Percentiles rank a stretch among this genome's conserved stretches.
Conservation (phyloP, 2,113 vertebrate genomes). For the Columbina picui region DNA sequence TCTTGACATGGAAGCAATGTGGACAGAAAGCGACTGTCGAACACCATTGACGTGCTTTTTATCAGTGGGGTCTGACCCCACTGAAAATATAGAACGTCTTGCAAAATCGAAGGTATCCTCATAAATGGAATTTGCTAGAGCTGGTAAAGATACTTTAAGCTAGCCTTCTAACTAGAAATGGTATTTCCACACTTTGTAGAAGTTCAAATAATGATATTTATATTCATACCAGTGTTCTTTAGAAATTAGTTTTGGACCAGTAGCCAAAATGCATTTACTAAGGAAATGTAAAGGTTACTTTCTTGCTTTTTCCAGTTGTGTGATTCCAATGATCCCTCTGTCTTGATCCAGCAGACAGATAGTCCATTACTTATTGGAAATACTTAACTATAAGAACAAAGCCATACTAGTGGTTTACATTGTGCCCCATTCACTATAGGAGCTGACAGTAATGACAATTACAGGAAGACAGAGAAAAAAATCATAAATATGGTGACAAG, state of each 20-base stretch:
- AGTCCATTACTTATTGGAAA: neutral
- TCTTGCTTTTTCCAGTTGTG: neutral
- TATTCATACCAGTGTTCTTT: neutral
- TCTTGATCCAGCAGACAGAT: neutral
- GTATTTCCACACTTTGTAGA: neutral
- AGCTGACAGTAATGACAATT: neutral
- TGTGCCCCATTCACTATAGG: neutral
- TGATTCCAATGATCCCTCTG: neutral
- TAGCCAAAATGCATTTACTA: neutral
- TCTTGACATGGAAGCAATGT: constrained; percentile 83
- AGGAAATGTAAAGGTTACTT: neutral
- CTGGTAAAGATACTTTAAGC: neutral
- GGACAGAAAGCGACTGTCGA: constrained; percentile 77
- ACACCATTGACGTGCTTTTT: constrained; percentile 84
- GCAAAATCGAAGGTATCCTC: constrained; percentile 80
- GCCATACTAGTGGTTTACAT: neutral
- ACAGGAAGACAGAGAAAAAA: neutral
- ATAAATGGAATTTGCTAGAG: neutral
- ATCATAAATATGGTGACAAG: neutral
- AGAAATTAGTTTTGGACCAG: neutral
- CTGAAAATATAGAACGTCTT: constrained; percentile 83
- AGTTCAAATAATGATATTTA: neutral
- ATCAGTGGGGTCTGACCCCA: constrained; percentile 86
- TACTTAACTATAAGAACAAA: neutral
- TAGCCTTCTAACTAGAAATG: neutral